Evolutionary conservation across 2,113 vertebrate genomes (phyloP).

Genomic region (Rhizomys pruinosus): DNA sequence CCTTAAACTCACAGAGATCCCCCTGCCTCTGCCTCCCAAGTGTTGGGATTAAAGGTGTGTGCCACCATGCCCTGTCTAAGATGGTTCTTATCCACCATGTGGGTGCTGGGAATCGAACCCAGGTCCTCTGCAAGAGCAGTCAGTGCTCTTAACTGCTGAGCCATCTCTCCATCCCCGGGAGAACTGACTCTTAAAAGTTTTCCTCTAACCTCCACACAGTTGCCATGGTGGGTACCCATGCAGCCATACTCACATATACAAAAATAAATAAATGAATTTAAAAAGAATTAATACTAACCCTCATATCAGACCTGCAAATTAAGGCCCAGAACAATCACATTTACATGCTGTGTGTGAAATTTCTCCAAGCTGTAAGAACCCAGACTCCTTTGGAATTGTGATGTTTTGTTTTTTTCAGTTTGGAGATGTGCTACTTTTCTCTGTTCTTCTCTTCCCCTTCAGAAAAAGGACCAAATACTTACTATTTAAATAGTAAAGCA

Average conservation of each 20-base stretch:
- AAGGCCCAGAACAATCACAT: background rate
- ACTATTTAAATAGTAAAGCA: background rate
- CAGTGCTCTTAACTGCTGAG: too few relatives aligned
- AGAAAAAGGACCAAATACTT: constrained; percentile 10
- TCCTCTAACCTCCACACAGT: background rate
- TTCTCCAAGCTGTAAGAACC: background rate
- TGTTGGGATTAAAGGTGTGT: too few relatives aligned
- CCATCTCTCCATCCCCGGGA: too few relatives aligned
- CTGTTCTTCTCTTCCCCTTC: background rate
- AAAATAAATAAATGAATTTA: background rate
- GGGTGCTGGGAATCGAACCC: too few relatives aligned
- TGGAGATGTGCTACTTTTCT: background rate
- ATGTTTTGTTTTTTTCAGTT: constrained; percentile 16
- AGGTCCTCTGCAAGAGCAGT: too few relatives aligned
- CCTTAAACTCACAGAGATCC: too few relatives aligned
- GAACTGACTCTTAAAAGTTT: background rate
- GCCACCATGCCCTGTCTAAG: too few relatives aligned
- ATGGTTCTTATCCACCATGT: too few relatives aligned
- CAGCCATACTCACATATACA: background rate
- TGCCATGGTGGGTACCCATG: background rate
- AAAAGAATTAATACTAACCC: background rate
- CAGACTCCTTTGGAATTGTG: background rate
- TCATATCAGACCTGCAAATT: background rate
- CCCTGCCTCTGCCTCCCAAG: too few relatives aligned
- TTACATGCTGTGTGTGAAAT: background rate